Conservation (phyloP, 2,113 vertebrate species). For the Naja naja region DNA sequence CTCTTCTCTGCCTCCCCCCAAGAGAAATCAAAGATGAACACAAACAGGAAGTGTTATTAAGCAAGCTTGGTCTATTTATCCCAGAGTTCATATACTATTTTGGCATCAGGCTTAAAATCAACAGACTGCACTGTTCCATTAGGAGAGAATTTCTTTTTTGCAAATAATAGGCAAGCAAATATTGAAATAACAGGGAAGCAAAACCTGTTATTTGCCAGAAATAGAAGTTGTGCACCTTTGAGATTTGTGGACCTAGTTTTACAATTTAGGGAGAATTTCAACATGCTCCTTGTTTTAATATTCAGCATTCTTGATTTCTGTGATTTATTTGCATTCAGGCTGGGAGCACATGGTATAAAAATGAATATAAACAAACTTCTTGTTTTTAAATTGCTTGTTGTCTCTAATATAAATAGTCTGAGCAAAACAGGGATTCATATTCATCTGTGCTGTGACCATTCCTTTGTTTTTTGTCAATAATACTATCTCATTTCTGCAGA, state of each 20-base stretch:
- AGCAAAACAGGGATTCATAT: background rate
- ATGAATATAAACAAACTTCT: background rate
- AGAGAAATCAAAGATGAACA: constrained; percentile 38
- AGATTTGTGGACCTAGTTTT: background rate
- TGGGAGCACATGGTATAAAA: background rate
- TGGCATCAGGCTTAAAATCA: constrained; percentile 36
- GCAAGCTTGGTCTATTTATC: constrained; percentile 25
- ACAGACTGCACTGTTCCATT: constrained; percentile 7
- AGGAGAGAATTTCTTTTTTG: background rate
- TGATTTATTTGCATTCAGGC: background rate
- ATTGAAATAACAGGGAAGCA: constrained; percentile 17
- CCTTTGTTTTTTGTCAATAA: background rate
- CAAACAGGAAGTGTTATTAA: constrained; percentile 61
- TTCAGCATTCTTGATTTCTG: constrained; percentile 16
- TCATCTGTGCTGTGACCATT: too few relatives aligned
- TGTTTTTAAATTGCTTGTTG: background rate
- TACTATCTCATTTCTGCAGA: background rate
- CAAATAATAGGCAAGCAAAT: background rate
- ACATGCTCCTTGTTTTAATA: constrained; percentile 23
- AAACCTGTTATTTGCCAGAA: constrained; percentile 16
- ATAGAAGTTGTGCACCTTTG: constrained; percentile 17
- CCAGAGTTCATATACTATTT: constrained; percentile 41
- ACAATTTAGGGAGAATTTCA: constrained; percentile 32
- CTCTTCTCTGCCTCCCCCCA: constrained; percentile 8
- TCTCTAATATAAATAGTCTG: background rate